Evolutionary conservation across 2,113 vertebrate genomes (phyloP).

Genomic region (Colinus virginianus): DNA sequence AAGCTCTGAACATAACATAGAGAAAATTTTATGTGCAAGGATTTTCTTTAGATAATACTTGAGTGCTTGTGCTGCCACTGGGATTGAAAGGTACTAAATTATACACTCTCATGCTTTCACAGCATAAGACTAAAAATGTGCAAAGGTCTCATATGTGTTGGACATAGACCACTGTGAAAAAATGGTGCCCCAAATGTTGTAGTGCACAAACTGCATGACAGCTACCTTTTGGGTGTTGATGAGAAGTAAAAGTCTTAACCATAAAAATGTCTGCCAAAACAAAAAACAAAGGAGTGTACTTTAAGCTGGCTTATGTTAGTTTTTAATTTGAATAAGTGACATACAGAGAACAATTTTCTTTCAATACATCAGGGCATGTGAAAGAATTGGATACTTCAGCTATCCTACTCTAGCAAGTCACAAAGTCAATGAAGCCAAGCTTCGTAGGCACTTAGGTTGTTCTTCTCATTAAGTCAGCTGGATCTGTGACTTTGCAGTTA

Average conservation of each 20-base stretch:
- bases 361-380: not conserved
- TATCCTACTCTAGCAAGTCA: not conserved
- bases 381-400: not conserved
- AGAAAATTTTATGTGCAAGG: not conserved
- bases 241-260: constrained; percentile 4
- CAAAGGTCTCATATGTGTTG: not conserved
- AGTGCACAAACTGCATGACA: not conserved
- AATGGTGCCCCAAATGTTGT: not conserved
- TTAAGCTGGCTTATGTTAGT: not conserved
- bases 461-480: not conserved
- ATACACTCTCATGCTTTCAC: not conserved
- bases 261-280: not conserved
- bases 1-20: not conserved
- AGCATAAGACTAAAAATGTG: not conserved
- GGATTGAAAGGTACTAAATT: not conserved
- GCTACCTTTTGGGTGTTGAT: not conserved
- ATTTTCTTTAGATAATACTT: not conserved
- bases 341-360: not conserved
- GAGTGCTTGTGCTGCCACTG: not conserved
- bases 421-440: not conserved
- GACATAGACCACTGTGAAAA: not conserved
- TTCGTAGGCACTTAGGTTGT: not conserved
- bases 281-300: not conserved
- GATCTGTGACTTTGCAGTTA: not conserved
- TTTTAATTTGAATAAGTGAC: not conserved